Evolutionary conservation across 2,113 vertebrate genomes (phyloP).

Genomic region (Ascaphus truei): DNA sequence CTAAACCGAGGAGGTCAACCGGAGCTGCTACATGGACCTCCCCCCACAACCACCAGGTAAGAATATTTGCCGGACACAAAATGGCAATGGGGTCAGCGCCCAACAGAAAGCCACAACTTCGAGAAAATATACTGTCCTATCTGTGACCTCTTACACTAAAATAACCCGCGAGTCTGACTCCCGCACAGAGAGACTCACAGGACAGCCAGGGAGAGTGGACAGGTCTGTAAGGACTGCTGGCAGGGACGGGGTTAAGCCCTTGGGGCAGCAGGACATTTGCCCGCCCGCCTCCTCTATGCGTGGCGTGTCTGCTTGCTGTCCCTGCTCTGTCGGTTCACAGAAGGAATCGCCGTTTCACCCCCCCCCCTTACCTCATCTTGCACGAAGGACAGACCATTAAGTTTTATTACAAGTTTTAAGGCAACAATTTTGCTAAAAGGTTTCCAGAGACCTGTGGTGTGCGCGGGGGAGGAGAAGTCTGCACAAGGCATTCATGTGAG

Average conservation of each 20-base stretch:
- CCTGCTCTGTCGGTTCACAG: constrained; percentile 9
- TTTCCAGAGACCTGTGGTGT: constrained; percentile 26
- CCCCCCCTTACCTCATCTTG: constrained; percentile 27
- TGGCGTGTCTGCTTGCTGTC: background rate
- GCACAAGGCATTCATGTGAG: background rate
- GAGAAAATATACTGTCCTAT: too few relatives aligned
- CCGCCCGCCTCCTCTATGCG: background rate
- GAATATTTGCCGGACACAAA: too few relatives aligned
- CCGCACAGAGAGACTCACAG: too few relatives aligned
- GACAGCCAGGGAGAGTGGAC: too few relatives aligned
- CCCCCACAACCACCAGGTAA: too few relatives aligned
- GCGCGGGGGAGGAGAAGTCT: background rate
- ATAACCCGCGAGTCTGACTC: too few relatives aligned
- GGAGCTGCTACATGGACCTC: too few relatives aligned
- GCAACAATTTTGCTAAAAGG: constrained; percentile 38
- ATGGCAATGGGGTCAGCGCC: too few relatives aligned
- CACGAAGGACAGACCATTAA: constrained; percentile 32
- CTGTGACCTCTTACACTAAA: too few relatives aligned
- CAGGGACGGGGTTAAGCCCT: background rate
- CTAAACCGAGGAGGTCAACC: too few relatives aligned
- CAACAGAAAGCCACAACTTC: too few relatives aligned
- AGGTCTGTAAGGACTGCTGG: background rate
- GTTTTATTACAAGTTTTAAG: constrained; percentile 39
- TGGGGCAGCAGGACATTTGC: too few relatives aligned
- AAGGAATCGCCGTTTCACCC: constrained; percentile 21